Evolutionary conservation across 2,888 invertebrate species (phyloP).

Genomic region (Ochlodes sylvanus): DNA sequence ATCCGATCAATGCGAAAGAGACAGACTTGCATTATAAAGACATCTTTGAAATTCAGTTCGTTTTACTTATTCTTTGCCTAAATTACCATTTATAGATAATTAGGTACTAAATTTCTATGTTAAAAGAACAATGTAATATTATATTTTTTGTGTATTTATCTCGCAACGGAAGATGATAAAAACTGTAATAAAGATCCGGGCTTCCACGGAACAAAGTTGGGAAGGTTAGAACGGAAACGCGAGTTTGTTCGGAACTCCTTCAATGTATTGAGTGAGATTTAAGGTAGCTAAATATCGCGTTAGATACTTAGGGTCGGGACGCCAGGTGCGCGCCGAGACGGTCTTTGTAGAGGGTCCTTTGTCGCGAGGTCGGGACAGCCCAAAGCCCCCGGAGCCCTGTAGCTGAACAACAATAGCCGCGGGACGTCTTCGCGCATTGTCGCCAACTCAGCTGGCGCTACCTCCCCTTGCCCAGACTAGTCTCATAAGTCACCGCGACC

Average conservation of each 20-base stretch:
- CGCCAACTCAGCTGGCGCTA: conserved; percentile 77
- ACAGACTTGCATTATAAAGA: neutral
- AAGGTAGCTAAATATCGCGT: conserved; percentile 58
- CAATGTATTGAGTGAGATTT: conserved; percentile 55
- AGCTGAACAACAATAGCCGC: conserved; percentile 71
- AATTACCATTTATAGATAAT: neutral
- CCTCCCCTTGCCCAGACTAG: conserved; percentile 58
- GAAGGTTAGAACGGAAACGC: conserved; percentile 61
- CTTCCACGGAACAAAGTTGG: conserved; percentile 47
- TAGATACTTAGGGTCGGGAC: conserved; percentile 65
- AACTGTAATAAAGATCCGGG: neutral
- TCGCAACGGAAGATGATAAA: neutral
- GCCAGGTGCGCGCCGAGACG: conserved; percentile 80
- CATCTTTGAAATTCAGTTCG: neutral
- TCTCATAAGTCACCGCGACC: conserved; percentile 63
- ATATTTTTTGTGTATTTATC: conserved; percentile 5
- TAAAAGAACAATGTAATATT: neutral
- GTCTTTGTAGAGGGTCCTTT: conserved; percentile 66
- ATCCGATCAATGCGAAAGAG: neutral
- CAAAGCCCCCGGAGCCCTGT: conserved; percentile 41
- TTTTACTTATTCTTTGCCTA: neutral
- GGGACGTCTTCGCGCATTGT: conserved; percentile 82
- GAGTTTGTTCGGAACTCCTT: conserved; percentile 50
- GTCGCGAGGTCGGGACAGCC: conserved; percentile 51
- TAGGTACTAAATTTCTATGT: neutral